phyloP scores from a whole-genome alignment of 2,888 invertebrate species.

The Poecilobothrus nobilitatus region DNA sequence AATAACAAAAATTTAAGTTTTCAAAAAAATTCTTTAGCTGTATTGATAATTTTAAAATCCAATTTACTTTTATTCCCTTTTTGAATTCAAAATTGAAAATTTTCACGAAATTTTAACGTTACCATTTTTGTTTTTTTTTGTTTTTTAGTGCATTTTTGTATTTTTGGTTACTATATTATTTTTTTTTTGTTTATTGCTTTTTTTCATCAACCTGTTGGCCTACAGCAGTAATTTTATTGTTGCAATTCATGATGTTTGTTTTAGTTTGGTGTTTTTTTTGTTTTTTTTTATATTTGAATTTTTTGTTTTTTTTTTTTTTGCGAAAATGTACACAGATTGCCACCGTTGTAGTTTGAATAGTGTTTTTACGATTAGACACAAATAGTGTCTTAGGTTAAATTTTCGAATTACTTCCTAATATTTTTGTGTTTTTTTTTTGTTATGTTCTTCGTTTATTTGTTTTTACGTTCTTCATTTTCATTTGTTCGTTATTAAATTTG shows the following conservation, averaged over 20 bases:
- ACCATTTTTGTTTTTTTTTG: not conserved
- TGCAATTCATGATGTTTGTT: not conserved
- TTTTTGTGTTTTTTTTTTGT: not conserved
- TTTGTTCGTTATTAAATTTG: no score
- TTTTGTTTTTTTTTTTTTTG: no score
- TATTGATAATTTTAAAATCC: not conserved
- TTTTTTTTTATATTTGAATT: no score
- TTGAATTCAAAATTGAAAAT: not conserved
- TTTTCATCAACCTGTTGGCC: constrained; percentile 1
- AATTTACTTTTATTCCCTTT: not conserved
- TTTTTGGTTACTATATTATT: not conserved
- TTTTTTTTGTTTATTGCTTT: not conserved
- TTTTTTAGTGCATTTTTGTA: not conserved
- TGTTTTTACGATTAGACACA: not conserved
- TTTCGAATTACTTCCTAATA: not conserved
- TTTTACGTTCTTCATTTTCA: no score
- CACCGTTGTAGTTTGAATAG: constrained; percentile 2
- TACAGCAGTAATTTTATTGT: constrained; percentile 3
- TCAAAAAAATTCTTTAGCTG: no score
- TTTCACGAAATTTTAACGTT: not conserved
- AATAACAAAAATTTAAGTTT: no score
- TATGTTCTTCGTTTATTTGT: no score
- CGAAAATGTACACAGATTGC: not conserved
- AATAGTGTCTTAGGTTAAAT: constrained; percentile 6
- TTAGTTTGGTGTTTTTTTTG: not conserved